A percentile compares a stretch with the other conserved stretches of the same genome.
Evolutionary conservation across 1,140 invertebrate species (phyloP).

Genomic region (Wasmannia auropunctata): DNA sequence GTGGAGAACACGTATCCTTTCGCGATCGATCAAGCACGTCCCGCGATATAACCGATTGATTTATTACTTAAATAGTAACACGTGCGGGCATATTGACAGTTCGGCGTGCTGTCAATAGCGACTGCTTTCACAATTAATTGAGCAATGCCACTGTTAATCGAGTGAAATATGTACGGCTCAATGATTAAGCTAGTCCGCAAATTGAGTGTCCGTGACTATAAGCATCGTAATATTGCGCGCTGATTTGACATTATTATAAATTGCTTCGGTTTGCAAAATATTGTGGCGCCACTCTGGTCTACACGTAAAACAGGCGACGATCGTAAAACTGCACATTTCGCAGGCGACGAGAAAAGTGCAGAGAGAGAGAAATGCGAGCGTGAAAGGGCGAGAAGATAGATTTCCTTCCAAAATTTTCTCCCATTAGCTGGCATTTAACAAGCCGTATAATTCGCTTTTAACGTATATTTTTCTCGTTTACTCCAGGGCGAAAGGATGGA

Average conservation of each 20-base stretch:
- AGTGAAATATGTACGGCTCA: constrained; percentile 51
- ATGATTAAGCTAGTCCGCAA: constrained; percentile 43
- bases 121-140: constrained; percentile 58
- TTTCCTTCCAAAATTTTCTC: neutral
- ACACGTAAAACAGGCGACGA: neutral
- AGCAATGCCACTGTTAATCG: constrained; percentile 57
- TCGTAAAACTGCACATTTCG: neutral
- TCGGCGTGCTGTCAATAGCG: constrained; percentile 50
- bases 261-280: constrained; percentile 1
- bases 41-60: constrained; percentile 46
- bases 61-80: constrained; percentile 59
- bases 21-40: constrained; percentile 24
- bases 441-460: neutral
- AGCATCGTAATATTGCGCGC: constrained; percentile 11
- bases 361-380: neutral
- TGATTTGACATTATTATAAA: constrained; percentile 57
- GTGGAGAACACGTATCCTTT: neutral
- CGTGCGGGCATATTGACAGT: constrained; percentile 40
- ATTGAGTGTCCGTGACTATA: constrained; percentile 39
- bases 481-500: neutral
- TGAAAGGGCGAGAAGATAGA: neutral
- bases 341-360: neutral
- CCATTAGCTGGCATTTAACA: neutral
- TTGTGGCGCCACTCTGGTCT: too few relatives aligned
- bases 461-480: neutral